phyloP scores from a whole-genome alignment of 2,888 invertebrate species.

The Acronicta leporina region DNA sequence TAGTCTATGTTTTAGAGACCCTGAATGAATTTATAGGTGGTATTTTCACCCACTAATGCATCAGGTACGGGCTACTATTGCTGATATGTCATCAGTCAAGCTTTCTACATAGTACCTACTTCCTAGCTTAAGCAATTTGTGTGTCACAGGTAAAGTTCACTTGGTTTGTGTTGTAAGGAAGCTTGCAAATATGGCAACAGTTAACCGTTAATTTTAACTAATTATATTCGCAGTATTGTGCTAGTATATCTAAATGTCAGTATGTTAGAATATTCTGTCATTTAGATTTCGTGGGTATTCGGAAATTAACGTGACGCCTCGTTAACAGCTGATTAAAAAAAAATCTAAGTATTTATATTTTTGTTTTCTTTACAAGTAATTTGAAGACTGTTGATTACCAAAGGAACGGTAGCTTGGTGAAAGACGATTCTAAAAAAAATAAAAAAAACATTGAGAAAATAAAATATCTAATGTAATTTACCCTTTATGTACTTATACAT shows the following conservation, averaged over 20 bases:
- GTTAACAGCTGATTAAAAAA: too few species aligned
- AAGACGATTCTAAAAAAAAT: too few species aligned
- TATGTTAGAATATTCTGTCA: conserved; percentile 1
- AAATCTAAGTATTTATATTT: too few species aligned
- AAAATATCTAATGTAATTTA: too few species aligned
- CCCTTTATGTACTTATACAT: too few species aligned
- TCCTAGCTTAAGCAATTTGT: conserved; percentile 24
- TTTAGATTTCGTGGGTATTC: too few species aligned
- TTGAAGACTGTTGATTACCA: too few species aligned
- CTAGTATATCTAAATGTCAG: background rate
- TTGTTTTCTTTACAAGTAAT: too few species aligned
- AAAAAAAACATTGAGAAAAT: too few species aligned
- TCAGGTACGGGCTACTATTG: background rate
- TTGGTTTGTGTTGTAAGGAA: conserved; percentile 11
- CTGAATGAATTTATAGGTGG: background rate
- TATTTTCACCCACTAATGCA: conserved; percentile 5
- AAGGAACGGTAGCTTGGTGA: too few species aligned
- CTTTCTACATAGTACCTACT: conserved; percentile 13
- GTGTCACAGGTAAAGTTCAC: conserved; percentile 23
- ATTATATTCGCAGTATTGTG: conserved; percentile 4
- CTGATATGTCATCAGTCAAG: conserved; percentile 18
- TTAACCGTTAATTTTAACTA: conserved; percentile 2
- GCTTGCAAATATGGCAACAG: background rate
- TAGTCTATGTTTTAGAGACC: too few species aligned
- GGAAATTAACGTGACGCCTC: too few species aligned